Evolutionary conservation across 2,888 invertebrate genomes (phyloP).

Genomic region (Nyleta sp.): DNA sequence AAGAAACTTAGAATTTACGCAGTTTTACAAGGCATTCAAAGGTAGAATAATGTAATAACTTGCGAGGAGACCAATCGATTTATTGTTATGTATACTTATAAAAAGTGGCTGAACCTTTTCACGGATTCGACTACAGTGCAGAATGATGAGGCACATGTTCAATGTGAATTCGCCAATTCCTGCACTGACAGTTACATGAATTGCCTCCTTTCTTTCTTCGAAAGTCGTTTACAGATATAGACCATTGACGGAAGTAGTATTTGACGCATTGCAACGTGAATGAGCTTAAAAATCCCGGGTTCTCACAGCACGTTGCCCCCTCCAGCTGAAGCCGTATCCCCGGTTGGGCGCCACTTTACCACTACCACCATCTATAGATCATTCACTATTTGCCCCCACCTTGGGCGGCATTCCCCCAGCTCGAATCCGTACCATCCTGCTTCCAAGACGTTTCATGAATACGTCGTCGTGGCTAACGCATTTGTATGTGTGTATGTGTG

Average conservation of each 20-base stretch:
- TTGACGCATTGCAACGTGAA: conserved; percentile 54
- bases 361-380: conserved; percentile 67
- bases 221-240: conserved; percentile 41
- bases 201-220: conserved; percentile 47
- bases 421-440: conserved; percentile 40
- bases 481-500: conserved; percentile 1
- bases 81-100: no score
- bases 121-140: no score
- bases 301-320: conserved; percentile 45
- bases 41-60: no score
- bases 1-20: no score
- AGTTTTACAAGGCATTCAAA: no score
- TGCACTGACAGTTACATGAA: conserved; percentile 17
- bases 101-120: no score
- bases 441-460: conserved; percentile 43
- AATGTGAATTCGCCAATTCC: no score
- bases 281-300: conserved; percentile 55
- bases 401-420: conserved; percentile 39
- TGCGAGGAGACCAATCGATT: no score
- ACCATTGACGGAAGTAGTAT: conserved; percentile 56
- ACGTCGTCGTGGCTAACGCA: conserved; percentile 3
- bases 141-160: no score
- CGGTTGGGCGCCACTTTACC: conserved; percentile 43
- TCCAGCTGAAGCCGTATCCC: conserved; percentile 31
- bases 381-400: conserved; percentile 72